These are phyloP conservation scores for Holotrichia oblita DNA, from an alignment of 1,140 invertebrate species.

Conservation along the genomic window DNA sequence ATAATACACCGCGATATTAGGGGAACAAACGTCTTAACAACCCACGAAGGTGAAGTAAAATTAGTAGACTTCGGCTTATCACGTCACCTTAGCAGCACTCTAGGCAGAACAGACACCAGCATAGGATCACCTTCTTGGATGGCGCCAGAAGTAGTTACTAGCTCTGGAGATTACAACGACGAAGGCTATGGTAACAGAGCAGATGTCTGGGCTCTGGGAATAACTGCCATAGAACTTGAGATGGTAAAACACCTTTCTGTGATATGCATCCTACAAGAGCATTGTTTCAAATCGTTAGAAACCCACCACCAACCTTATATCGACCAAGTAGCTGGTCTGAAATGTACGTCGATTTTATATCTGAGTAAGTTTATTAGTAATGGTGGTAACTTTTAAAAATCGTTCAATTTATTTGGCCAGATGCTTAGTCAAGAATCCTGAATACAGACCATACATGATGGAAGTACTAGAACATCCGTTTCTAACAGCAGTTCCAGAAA, in stretches of 20 bases:
- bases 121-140: slow-evolving; percentile 92
- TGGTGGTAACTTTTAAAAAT: not conserved
- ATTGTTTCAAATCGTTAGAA: slow-evolving; percentile 86
- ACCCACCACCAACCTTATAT: slow-evolving; percentile 82
- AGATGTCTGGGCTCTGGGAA: slow-evolving; percentile 93
- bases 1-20: slow-evolving; percentile 89
- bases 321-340: slow-evolving; percentile 82
- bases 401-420: slow-evolving; percentile 60
- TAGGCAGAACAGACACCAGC: slow-evolving; percentile 74
- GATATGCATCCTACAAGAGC: slow-evolving; percentile 88
- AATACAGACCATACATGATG: slow-evolving; percentile 84
- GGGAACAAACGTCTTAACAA: slow-evolving; percentile 88
- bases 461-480: slow-evolving; percentile 92
- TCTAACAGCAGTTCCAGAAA: slow-evolving; percentile 75
- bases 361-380: slow-evolving; percentile 70
- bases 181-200: slow-evolving; percentile 75
- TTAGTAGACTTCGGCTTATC: slow-evolving; percentile 86
- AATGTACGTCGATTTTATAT: slow-evolving; percentile 83
- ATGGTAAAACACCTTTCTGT: slow-evolving; percentile 84
- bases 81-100: slow-evolving; percentile 78
- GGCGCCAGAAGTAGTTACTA: slow-evolving; percentile 84
- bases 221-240: slow-evolving; percentile 91
- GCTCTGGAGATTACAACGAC: slow-evolving; percentile 48
- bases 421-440: slow-evolving; percentile 90
- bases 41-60: slow-evolving; percentile 83